A percentile compares a stretch with the other conserved stretches of the same genome.
Conservation (phyloP, 2,113 vertebrate genomes). For the Lethenteron reissneri region DNA sequence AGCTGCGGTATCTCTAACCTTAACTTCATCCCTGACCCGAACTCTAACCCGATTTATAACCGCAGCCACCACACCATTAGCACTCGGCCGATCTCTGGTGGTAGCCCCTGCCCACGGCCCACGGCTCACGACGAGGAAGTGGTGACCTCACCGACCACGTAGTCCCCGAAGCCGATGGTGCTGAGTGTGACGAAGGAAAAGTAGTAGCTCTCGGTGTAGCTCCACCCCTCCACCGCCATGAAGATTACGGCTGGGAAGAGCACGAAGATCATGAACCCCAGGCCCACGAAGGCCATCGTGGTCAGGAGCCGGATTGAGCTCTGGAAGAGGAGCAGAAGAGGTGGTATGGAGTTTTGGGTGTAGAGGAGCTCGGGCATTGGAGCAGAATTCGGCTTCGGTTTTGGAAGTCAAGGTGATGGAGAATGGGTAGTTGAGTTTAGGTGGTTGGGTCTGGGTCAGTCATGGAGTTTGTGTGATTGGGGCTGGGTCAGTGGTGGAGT, state of each 20-base stretch:
- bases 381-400: background rate
- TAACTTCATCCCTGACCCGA: no score
- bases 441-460: no score
- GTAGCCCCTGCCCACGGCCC: no score
- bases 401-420: no score
- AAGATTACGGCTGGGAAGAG: conserved; percentile 56
- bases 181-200: conserved; percentile 72
- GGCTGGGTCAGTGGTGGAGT: no score
- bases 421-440: no score
- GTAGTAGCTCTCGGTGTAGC: conserved; percentile 45
- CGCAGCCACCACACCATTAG: no score
- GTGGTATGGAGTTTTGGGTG: conserved; percentile 4
- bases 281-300: conserved; percentile 31
- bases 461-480: no score
- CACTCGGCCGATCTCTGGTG: no score
- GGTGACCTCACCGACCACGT: conserved; percentile 37
- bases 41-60: no score
- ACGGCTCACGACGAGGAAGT: no score
- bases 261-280: conserved; percentile 44
- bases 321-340: conserved; percentile 12
- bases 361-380: background rate
- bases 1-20: no score
- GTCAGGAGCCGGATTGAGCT: conserved; percentile 36
- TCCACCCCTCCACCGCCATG: conserved; percentile 63
- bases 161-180: conserved; percentile 72